phyloP scores from a whole-genome alignment of 2,113 vertebrate species.

The Psammodynastes pulverulentus region DNA sequence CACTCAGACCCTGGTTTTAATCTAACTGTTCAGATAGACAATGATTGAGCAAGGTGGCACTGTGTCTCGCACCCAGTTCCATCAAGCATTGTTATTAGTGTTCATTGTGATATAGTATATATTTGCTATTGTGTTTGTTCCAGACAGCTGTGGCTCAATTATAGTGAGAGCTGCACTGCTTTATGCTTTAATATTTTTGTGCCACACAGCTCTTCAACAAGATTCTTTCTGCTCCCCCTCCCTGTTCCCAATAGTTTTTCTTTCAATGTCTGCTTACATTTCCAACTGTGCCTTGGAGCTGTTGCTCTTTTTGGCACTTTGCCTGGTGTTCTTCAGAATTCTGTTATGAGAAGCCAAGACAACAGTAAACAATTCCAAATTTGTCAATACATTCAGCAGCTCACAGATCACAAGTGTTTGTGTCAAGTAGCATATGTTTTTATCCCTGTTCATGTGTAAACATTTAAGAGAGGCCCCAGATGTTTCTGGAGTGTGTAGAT shows the following conservation, averaged over 20 bases:
- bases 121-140: background rate
- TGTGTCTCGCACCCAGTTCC: background rate
- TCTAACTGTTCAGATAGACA: background rate
- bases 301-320: background rate
- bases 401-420: background rate
- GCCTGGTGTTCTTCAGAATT: conserved; percentile 8
- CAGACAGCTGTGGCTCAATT: background rate
- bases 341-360: background rate
- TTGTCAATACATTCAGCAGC: background rate
- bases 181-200: background rate
- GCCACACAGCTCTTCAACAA: background rate
- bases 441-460: background rate
- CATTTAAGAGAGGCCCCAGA: background rate
- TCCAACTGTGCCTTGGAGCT: background rate
- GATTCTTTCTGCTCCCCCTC: no score
- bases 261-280: background rate
- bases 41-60: background rate
- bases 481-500: background rate
- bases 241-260: background rate
- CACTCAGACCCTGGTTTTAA: background rate
- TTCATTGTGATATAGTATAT: background rate
- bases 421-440: background rate
- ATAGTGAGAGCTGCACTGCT: background rate
- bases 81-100: background rate
- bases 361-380: background rate